Conservation (phyloP, 2,797 vertebrate genomes). For the Gymnoscopelus microlampas region DNA sequence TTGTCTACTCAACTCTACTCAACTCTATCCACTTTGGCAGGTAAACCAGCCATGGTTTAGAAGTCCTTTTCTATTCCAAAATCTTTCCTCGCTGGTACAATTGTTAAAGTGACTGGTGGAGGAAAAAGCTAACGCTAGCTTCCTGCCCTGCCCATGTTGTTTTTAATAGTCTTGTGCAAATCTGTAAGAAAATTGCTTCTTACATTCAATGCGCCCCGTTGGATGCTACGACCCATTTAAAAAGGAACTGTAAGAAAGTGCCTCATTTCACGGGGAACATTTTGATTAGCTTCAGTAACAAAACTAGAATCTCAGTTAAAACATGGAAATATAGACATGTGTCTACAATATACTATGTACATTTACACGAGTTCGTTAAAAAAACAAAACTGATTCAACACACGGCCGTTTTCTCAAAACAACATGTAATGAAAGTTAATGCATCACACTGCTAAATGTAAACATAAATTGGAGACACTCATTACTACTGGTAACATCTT, state of each 20-base stretch:
- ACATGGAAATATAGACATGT: constrained; percentile 91
- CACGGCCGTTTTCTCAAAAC: constrained; percentile 67
- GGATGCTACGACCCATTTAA: constrained; percentile 70
- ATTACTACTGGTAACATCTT: constrained; percentile 36
- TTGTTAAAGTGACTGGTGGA: constrained; percentile 7
- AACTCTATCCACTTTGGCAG: constrained; percentile 10
- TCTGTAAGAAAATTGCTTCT: constrained; percentile 72
- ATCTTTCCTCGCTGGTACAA: not conserved
- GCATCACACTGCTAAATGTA: constrained; percentile 48
- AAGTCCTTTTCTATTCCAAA: constrained; percentile 13
- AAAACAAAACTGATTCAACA: constrained; percentile 32
- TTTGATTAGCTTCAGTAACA: constrained; percentile 87
- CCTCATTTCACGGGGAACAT: constrained; percentile 82
- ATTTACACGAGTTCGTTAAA: constrained; percentile 78
- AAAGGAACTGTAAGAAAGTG: constrained; percentile 76
- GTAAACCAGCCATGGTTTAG: constrained; percentile 4
- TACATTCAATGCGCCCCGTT: constrained; percentile 73
- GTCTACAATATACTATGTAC: constrained; percentile 94
- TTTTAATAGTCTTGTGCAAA: constrained; percentile 86
- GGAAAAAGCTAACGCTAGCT: not conserved
- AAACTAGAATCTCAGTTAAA: constrained; percentile 94
- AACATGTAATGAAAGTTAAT: constrained; percentile 67
- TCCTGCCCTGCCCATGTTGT: constrained; percentile 5
- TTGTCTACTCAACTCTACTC: not conserved
- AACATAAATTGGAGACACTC: constrained; percentile 17